These are phyloP conservation scores for Petrocephalus zakoni DNA, from an alignment of 2,113 vertebrate genomes.

Conservation along the genomic window DNA sequence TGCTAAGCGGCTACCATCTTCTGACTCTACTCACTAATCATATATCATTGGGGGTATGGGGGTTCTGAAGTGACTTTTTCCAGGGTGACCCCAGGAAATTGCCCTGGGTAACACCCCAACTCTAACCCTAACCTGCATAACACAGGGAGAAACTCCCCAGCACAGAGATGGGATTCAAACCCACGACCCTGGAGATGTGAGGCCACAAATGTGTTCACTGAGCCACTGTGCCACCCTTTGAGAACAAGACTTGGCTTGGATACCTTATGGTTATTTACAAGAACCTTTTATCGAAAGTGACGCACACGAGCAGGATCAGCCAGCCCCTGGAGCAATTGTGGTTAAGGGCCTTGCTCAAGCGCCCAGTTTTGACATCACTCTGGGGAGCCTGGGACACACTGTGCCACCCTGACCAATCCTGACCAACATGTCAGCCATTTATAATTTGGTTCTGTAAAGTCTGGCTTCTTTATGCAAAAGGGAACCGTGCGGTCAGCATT, in stretches of 20 bases:
- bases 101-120: too few species aligned
- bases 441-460: background rate
- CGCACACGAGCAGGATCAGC: background rate
- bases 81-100: too few species aligned
- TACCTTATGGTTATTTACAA: background rate
- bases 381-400: background rate
- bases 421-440: background rate
- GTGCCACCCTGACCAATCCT: background rate
- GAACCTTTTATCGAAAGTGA: background rate
- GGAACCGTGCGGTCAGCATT: background rate
- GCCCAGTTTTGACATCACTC: background rate
- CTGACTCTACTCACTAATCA: too few species aligned
- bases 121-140: too few species aligned
- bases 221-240: background rate
- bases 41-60: too few species aligned
- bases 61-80: too few species aligned
- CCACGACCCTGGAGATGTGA: background rate
- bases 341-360: background rate
- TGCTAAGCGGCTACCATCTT: too few species aligned
- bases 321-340: background rate
- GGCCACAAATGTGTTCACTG: background rate
- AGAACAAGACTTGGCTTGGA: background rate
- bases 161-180: background rate
- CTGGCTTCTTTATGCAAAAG: background rate
- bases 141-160: too few species aligned